Evolutionary conservation across 2,797 vertebrate species (phyloP).

Genomic region (Helostoma temminkii): DNA sequence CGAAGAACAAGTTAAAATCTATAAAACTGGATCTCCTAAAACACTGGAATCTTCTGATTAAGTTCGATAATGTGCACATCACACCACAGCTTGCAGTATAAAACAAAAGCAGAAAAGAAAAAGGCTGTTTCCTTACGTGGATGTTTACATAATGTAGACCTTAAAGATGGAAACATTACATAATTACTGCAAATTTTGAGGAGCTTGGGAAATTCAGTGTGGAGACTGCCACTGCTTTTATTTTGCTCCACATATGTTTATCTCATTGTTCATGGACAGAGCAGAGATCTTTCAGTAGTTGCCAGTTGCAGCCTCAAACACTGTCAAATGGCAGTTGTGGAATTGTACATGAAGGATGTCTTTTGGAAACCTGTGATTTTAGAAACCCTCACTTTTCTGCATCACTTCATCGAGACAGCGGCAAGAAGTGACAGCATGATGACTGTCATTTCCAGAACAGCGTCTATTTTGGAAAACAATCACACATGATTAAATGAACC

Average conservation of each 20-base stretch:
- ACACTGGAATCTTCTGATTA: background rate
- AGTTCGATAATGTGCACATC: background rate
- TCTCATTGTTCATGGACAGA: background rate
- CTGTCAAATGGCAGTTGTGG: constrained; percentile 9
- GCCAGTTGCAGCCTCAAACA: background rate
- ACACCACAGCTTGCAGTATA: background rate
- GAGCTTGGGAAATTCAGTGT: background rate
- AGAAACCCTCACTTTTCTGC: constrained; percentile 4
- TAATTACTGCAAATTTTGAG: background rate
- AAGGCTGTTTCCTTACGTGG: too few relatives aligned
- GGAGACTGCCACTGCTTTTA: background rate
- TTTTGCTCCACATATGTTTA: background rate
- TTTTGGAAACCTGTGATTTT: constrained; percentile 34
- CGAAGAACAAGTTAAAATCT: too few relatives aligned
- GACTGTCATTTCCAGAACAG: constrained; percentile 4
- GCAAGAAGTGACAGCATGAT: background rate
- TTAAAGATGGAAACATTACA: background rate
- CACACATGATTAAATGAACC: background rate
- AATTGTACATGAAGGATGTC: constrained; percentile 16
- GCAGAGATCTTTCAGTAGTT: background rate
- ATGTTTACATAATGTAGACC: background rate
- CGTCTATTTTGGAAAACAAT: constrained; percentile 15
- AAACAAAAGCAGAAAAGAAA: background rate
- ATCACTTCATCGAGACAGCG: background rate
- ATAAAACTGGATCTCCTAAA: background rate